Percentiles rank a stretch among this genome's conserved stretches.
Evolutionary conservation across 2,113 vertebrate species (phyloP).

Genomic region (Nothoprocta perdicaria): DNA sequence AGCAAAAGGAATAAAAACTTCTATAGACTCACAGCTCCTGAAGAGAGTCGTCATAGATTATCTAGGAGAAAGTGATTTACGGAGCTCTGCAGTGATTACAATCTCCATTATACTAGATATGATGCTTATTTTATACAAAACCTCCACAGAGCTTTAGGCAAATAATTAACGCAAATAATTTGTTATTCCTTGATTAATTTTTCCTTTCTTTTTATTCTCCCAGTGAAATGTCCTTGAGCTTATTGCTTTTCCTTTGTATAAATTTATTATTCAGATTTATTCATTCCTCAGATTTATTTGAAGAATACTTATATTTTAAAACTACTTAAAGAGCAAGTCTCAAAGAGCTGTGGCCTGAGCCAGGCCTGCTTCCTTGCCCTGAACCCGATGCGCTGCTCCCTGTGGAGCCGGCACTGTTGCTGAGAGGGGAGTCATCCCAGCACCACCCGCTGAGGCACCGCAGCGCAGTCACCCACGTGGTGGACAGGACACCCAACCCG

Average conservation of each 20-base stretch:
- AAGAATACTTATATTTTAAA: not conserved
- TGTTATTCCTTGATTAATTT: not conserved
- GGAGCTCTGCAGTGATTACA: not conserved
- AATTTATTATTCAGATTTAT: not conserved
- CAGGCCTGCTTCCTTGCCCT: not conserved
- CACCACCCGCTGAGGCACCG: accelerated
- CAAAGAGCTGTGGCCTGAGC: not conserved
- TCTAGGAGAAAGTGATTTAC: not conserved
- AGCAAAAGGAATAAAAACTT: accelerated
- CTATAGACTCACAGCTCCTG: accelerated
- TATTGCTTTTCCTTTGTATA: not conserved
- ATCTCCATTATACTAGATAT: accelerated
- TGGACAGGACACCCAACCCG: not conserved
- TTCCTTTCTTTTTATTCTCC: not conserved
- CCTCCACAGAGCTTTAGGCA: not conserved
- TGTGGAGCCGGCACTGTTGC: no score
- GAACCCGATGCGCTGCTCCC: no score
- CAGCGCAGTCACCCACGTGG: accelerated
- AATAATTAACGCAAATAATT: not conserved
- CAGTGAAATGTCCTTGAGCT: accelerated
- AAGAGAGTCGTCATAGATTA: accelerated
- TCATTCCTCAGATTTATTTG: not conserved
- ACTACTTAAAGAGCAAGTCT: not conserved
- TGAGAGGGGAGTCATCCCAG: no score
- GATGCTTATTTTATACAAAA: not conserved